phyloP scores from a whole-genome alignment of 37 sponge, comb jelly and placozoan species.

The Chondrilla cf. caribensis region DNA sequence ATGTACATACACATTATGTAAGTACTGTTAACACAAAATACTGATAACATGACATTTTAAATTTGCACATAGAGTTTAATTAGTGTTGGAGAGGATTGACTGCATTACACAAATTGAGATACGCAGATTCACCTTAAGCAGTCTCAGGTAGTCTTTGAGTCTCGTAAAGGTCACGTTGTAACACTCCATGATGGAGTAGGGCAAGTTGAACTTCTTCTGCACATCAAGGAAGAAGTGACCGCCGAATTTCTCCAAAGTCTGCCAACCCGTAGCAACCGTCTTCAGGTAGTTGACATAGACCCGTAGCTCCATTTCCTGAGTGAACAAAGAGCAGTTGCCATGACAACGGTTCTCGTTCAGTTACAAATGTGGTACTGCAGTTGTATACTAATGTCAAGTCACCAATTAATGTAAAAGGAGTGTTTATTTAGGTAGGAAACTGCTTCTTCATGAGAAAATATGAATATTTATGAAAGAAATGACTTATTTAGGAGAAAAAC shows the following conservation, averaged over 20 bases:
- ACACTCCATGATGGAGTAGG: neutral
- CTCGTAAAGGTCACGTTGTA: neutral
- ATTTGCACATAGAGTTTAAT: too few species aligned
- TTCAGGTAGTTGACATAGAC: conserved; percentile 38
- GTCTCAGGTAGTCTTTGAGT: neutral
- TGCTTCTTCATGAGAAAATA: neutral
- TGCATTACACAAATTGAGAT: too few species aligned
- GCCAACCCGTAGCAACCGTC: conserved; percentile 32
- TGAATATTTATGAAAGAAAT: too few species aligned
- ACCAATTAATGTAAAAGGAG: too few species aligned
- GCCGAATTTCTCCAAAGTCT: conserved; percentile 43
- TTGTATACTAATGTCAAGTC: neutral
- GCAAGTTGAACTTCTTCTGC: neutral
- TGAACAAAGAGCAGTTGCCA: neutral
- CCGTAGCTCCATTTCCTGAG: neutral
- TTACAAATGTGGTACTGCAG: neutral
- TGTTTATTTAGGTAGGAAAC: too few species aligned
- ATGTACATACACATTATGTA: too few species aligned
- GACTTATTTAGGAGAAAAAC: too few species aligned
- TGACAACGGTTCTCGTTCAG: neutral
- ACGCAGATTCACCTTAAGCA: neutral
- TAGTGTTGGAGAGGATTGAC: too few species aligned
- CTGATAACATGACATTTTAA: too few species aligned
- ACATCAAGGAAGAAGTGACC: conserved; percentile 54
- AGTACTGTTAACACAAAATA: too few species aligned